Evolutionary conservation across 2,888 invertebrate genomes (phyloP), one percentile per base, ranked within the genome.

Genomic region (Ptychoptera contaminata): DNA sequence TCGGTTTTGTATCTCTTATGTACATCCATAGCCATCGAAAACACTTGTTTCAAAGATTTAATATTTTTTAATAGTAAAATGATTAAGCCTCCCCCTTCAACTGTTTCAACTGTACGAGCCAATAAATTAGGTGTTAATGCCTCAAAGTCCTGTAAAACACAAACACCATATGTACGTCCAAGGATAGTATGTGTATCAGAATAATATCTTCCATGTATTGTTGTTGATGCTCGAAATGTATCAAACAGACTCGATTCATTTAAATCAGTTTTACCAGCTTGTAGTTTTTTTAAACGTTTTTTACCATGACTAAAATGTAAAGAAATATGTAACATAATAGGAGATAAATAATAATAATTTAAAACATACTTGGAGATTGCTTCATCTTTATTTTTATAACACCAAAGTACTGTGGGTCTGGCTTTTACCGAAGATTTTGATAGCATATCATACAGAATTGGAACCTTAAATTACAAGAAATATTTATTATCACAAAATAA

Each of bases 11-110:
- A 76, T 66, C 90, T 74, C 50, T 88, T 79, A 70, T 98, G 98
- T 1, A 98, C 94, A 71, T 98, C 98, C 98, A 99, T 99, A 50
- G 82, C 82, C 73, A 98, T 83, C 0, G 96, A 86, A 61, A 88
- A 97, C 4, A 99, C 71, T 61, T 98, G 96, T 58, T 90, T 81
- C 16, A 99, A 68, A 0, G 96, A 96, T 45, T 76, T 74, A 58
- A 98, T 73, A 1, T 83, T 77, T 58, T 85, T 80, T 11, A 98
- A 69, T 8, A 99, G 70, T 48, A 99, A 72, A 41, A 96, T 79
- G 45, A 98, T 77, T 0, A 97, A 71, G n/a, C 91, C 91, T 44
- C 92, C 92, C 16, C 97, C 98, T 69, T 96, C 93, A 1, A 98
- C 92, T 0, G 98, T 99, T 72, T 98, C 98, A 51, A 99, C 76